Evolutionary conservation across 2,888 invertebrate species (phyloP).

Genomic region (Bimastos eiseni): DNA sequence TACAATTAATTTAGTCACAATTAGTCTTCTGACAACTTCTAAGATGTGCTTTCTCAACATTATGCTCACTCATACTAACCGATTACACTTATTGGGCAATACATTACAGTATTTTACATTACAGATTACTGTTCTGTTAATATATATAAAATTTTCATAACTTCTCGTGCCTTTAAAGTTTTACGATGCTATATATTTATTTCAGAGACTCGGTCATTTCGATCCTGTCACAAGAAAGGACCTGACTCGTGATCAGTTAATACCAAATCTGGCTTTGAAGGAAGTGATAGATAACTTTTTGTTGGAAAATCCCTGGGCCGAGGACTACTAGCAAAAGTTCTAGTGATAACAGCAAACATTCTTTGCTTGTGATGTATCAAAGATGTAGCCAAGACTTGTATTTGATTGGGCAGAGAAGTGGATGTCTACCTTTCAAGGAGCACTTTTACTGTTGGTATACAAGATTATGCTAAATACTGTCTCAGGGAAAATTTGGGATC

Average conservation of each 20-base stretch:
- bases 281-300: slow-evolving; percentile 95
- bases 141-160: background rate
- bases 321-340: slow-evolving; percentile 75
- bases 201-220: slow-evolving; percentile 93
- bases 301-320: slow-evolving; percentile 95
- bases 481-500: background rate
- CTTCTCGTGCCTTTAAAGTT: background rate
- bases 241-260: slow-evolving; percentile 90
- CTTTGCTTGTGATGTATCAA: background rate
- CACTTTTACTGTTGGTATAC: background rate
- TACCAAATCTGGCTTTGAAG: slow-evolving; percentile 98
- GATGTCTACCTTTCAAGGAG: background rate
- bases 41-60: background rate
- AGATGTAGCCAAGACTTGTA: background rate
- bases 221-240: slow-evolving; percentile 97
- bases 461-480: background rate
- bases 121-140: background rate
- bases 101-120: background rate
- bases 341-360: background rate
- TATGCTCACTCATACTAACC: background rate
- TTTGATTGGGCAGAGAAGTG: background rate
- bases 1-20: too few species aligned
- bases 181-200: background rate
- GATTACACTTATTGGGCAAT: background rate
- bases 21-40: background rate